Conservation (phyloP, 1,140 invertebrate genomes). For the Nebria ingens region DNA sequence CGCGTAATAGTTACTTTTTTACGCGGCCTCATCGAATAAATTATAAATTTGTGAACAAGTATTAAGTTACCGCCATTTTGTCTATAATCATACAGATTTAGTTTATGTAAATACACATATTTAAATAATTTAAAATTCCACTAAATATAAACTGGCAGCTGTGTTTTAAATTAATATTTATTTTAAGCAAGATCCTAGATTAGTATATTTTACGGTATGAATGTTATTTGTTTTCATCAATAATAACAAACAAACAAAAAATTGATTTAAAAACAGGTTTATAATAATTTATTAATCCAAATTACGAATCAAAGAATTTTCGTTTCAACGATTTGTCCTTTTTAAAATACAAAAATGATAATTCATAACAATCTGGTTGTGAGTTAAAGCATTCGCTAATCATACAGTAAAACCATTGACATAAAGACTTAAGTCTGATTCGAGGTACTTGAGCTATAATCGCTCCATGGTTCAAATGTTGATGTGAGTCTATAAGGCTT, state of each 20-base stretch:
- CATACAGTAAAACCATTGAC: conserved; percentile 25
- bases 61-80: too few relatives aligned
- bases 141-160: too few relatives aligned
- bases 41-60: too few relatives aligned
- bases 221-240: background rate
- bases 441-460: conserved; percentile 23
- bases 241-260: background rate
- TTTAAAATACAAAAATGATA: conserved; percentile 31
- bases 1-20: too few relatives aligned
- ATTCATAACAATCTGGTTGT: conserved; percentile 27
- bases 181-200: background rate
- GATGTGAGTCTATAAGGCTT: conserved; percentile 29
- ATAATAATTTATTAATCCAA: too few relatives aligned
- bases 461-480: conserved; percentile 27
- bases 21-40: too few relatives aligned
- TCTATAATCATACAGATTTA: too few relatives aligned
- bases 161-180: background rate
- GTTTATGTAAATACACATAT: too few relatives aligned
- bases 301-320: too few relatives aligned
- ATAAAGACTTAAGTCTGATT: conserved; percentile 22
- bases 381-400: conserved; percentile 24
- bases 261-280: too few relatives aligned
- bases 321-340: too few relatives aligned
- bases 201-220: background rate
- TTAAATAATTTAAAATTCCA: too few relatives aligned